Base-by-base conservation (phyloP, 2,113 vertebrate genomes). In the Psittacus erithacus region DNA sequence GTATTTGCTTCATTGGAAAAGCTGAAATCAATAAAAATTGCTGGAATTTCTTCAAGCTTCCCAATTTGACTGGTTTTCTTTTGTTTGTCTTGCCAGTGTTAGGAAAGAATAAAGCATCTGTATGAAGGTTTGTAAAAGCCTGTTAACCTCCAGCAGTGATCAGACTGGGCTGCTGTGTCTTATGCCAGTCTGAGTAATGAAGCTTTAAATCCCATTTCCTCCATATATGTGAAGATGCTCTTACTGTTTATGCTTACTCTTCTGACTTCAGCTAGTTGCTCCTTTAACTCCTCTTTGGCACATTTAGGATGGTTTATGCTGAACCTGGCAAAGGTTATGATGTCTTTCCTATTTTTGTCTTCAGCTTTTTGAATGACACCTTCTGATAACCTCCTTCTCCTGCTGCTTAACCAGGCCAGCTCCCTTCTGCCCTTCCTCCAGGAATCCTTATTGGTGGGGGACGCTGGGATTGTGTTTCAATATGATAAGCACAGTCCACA, bases 1-100 rank as follows among this genome's bases (percentile, higher is more conserved):
- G 89, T 97, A 96, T 97, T 97, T 97, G 97, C 97, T 97, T 97
- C 95, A 89, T 65, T 96, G 93, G 87, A 96, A 97, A 96, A 94
- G 89, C 92, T 96, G 82, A 92, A 96, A 96, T 97, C 94, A 97
- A 97, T 97, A 97, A 97, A 97, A 96, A 88, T 64, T 49, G 77
- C 94, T 94, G 93, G 73, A 96, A 96, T 90, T 84, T 84, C 95
- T 96, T 95, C 93, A 95, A 86, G 75, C 50, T 89, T 71, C 49
- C 35, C 8, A 2, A 8, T 52, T 57, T 15, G 28, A 12, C 15
- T 90, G 22, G 38, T 43, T 93, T 95, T 65, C 7, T 89, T 90
- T 87, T 73, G 11, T 13, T 76, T 93, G 23, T 41, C 80, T 62
- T 70, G 50, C 47, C n/a, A 23, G 16, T 5, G 15, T 46, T 74